Conservation (phyloP, 2,113 vertebrate species). For the Arothron firmamentum region DNA sequence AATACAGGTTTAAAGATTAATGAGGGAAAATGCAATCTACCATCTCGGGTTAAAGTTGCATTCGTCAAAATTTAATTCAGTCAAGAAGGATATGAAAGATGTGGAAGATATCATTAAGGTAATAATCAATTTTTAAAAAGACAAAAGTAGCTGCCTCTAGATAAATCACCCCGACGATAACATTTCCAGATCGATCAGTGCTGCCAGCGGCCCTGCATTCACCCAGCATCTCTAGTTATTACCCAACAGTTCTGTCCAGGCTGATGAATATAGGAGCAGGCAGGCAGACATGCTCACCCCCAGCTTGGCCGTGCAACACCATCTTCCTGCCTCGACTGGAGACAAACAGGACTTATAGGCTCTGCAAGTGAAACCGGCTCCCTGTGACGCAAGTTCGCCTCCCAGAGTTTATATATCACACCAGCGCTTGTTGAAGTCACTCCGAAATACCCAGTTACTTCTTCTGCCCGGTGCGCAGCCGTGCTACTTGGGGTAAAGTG, state of each 20-base stretch:
- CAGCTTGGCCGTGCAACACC: slow-evolving; percentile 10
- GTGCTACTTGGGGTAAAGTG: slow-evolving; percentile 6
- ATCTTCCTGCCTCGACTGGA: slow-evolving; percentile 42
- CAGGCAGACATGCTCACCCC: slow-evolving; percentile 15
- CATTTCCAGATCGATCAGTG: slow-evolving; percentile 55
- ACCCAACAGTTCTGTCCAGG: slow-evolving; percentile 42
- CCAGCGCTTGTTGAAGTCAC: slow-evolving; percentile 24
- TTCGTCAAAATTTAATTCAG: slow-evolving; percentile 43
- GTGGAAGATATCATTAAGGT: slow-evolving; percentile 46
- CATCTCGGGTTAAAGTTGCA: slow-evolving; percentile 44
- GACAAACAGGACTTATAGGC: slow-evolving; percentile 29
- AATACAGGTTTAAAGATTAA: slow-evolving; percentile 44
- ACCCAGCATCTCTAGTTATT: slow-evolving; percentile 38
- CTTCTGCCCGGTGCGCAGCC: not conserved
- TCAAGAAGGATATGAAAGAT: slow-evolving; percentile 39
- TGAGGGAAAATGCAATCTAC: slow-evolving; percentile 31
- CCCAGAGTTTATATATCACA: slow-evolving; percentile 26
- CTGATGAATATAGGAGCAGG: slow-evolving; percentile 44
- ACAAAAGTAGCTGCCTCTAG: slow-evolving; percentile 52
- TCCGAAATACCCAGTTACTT: slow-evolving; percentile 10
- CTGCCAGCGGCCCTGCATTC: slow-evolving; percentile 45
- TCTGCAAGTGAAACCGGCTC: slow-evolving; percentile 32
- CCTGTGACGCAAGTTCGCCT: slow-evolving; percentile 18
- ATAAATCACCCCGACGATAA: slow-evolving; percentile 52
- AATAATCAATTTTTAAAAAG: slow-evolving; percentile 44